A percentile compares a stretch with the other conserved stretches of the same genome.
Evolutionary conservation across 1,140 invertebrate genomes (phyloP).

Genomic region (Oppia nitens): DNA sequence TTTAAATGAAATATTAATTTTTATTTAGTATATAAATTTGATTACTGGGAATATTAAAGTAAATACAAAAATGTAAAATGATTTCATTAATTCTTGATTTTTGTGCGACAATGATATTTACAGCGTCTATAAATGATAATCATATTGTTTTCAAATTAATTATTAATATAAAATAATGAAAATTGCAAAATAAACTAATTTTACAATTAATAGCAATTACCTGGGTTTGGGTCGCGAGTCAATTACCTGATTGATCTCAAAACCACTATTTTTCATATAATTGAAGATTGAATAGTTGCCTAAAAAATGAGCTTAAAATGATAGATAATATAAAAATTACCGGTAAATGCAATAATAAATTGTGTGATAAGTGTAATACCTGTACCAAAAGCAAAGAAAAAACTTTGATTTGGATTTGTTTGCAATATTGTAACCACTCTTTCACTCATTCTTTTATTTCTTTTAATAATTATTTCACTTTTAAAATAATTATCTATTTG

Average conservation of each 20-base stretch:
- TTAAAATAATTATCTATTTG: constrained; percentile 38
- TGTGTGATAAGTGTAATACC: no score
- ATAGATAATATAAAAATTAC: neutral
- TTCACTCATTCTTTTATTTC: constrained; percentile 36
- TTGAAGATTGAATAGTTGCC: constrained; percentile 36
- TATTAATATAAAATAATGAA: no score
- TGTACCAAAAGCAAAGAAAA: constrained; percentile 42
- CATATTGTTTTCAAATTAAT: no score
- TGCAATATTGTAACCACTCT: constrained; percentile 31
- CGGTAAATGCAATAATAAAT: constrained; percentile 1
- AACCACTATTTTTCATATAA: constrained; percentile 23
- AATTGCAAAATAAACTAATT: no score
- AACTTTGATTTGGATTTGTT: constrained; percentile 32
- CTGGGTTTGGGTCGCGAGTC: neutral
- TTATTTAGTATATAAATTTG: no score
- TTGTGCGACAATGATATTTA: no score
- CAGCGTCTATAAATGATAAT: no score
- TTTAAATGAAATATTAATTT: no score
- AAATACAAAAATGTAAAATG: no score
- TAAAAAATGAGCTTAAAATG: constrained; percentile 33
- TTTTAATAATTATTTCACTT: constrained; percentile 35
- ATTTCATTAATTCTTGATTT: no score
- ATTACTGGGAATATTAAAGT: no score
- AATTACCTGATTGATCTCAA: constrained; percentile 13
- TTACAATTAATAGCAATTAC: no score